A percentile compares a stretch with the other conserved stretches of the same genome.
Conservation (phyloP, 2,113 vertebrate species). For the Numida meleagris region DNA sequence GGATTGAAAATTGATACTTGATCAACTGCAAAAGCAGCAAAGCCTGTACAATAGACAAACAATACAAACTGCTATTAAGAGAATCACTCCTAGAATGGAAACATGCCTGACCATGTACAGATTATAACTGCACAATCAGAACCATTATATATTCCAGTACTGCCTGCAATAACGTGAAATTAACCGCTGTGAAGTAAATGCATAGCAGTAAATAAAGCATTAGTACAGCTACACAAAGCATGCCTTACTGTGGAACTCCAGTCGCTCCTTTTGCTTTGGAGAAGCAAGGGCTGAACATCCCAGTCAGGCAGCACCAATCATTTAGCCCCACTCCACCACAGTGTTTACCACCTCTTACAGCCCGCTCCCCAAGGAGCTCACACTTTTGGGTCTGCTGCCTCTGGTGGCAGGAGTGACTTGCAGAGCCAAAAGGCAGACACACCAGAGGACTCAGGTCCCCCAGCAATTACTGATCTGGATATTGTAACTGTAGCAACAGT, state of each 20-base stretch:
- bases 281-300: slow-evolving; percentile 20
- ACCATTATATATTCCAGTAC: background rate
- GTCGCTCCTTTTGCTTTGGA: slow-evolving; percentile 2
- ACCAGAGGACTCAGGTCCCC: slow-evolving; percentile 61
- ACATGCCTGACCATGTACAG: background rate
- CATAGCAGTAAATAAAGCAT: background rate
- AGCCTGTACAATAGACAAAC: background rate
- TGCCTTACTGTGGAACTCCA: slow-evolving; percentile 15
- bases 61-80: background rate
- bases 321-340: slow-evolving; percentile 14
- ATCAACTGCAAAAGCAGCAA: background rate
- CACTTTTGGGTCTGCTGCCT: slow-evolving; percentile 2
- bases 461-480: slow-evolving; percentile 45
- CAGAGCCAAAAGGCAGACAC: slow-evolving; percentile 35
- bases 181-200: background rate
- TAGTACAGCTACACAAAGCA: background rate
- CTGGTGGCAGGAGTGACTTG: slow-evolving; percentile 29
- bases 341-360: slow-evolving; percentile 63
- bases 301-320: background rate
- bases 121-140: background rate
- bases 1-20: background rate
- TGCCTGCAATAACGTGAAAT: background rate
- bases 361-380: slow-evolving; percentile 18
- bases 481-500: slow-evolving; percentile 65
- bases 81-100: background rate